Evolutionary conservation across 2,113 vertebrate species (phyloP).

Genomic region (Cygnus atratus): DNA sequence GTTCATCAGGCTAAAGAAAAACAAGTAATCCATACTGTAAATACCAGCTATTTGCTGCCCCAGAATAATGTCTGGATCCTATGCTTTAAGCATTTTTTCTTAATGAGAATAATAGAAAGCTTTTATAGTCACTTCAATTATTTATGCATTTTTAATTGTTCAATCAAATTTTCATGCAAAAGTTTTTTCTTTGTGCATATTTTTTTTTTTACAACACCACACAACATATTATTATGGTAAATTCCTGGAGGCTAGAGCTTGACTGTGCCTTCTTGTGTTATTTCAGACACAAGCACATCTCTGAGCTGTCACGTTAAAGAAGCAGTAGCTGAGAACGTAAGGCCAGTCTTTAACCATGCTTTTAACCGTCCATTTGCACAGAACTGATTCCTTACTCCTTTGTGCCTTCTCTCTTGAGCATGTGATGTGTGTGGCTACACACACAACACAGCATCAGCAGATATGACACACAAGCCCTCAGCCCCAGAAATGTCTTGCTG

Average conservation of each 20-base stretch:
- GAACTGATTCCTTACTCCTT: background rate
- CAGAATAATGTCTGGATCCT: background rate
- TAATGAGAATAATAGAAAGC: background rate
- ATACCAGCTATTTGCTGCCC: constrained; percentile 12
- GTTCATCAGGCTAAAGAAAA: constrained; percentile 53
- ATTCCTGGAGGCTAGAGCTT: background rate
- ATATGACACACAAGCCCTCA: background rate
- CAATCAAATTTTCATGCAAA: background rate
- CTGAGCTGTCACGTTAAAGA: background rate
- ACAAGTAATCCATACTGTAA: constrained; percentile 15
- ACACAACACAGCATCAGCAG: background rate
- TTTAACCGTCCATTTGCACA: background rate
- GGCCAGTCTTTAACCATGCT: background rate
- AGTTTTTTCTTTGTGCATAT: background rate
- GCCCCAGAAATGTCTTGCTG: background rate
- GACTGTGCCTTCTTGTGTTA: background rate
- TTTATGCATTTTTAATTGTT: background rate
- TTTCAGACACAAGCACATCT: background rate
- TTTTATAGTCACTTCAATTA: constrained; percentile 22
- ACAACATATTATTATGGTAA: background rate
- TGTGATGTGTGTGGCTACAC: background rate
- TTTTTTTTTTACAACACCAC: background rate
- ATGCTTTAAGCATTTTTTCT: constrained; percentile 4
- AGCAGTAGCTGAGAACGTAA: background rate
- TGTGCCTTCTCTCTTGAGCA: background rate